phyloP scores from a whole-genome alignment of 2,113 vertebrate species.

The Phalacrocorax carbo region DNA sequence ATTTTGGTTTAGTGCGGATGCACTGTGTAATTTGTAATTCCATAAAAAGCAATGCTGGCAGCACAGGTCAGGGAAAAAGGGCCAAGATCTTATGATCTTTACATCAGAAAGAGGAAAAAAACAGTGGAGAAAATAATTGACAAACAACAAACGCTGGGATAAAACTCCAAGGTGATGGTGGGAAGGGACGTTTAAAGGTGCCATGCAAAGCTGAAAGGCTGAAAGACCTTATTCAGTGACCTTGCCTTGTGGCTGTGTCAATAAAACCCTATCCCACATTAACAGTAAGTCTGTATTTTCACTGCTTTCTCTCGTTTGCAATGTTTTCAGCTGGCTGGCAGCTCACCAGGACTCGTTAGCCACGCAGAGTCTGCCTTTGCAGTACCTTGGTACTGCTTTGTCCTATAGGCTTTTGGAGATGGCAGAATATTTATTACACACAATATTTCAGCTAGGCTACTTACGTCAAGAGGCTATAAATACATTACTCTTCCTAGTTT shows the following conservation, averaged over 20 bases:
- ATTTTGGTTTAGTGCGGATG: conserved; percentile 32
- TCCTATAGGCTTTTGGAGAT: neutral
- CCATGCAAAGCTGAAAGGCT: neutral
- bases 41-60: neutral
- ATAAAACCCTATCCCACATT: conserved; percentile 33
- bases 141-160: neutral
- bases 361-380: neutral
- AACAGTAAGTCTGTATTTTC: conserved; percentile 28
- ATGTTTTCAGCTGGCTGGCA: conserved; percentile 65
- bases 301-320: conserved; percentile 48
- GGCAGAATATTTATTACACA: conserved; percentile 26
- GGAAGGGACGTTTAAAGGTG: neutral
- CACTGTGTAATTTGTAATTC: conserved; percentile 24
- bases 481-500: conserved; percentile 13
- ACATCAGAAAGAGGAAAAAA: neutral
- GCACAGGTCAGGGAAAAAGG: neutral
- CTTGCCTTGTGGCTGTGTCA: conserved; percentile 35
- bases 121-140: neutral
- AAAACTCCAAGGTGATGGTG: neutral
- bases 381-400: neutral
- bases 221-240: conserved; percentile 2
- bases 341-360: conserved; percentile 40
- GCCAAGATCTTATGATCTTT: neutral
- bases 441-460: conserved; percentile 29
- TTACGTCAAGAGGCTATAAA: conserved; percentile 44